These are phyloP conservation scores for Lasioglossum marginatum DNA, from an alignment of 2,888 invertebrate genomes.

Conservation along the genomic window DNA sequence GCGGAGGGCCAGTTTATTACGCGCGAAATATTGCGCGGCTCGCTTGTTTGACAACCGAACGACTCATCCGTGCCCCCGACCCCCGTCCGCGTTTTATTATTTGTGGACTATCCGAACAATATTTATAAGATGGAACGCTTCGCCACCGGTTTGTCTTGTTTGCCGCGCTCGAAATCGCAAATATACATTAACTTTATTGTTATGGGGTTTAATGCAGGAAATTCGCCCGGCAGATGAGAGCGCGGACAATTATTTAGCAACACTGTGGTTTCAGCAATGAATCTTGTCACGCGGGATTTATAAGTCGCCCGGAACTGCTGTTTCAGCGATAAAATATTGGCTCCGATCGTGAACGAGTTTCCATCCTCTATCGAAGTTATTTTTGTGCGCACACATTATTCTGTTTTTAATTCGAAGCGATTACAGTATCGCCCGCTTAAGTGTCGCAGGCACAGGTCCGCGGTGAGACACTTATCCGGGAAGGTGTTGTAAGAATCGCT, in stretches of 20 bases:
- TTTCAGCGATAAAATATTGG: neutral
- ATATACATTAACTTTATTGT: neutral
- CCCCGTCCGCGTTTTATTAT: neutral
- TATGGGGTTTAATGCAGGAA: neutral
- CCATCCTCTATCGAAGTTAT: neutral
- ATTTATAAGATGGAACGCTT: neutral
- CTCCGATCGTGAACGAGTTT: neutral
- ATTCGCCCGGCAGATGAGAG: neutral
- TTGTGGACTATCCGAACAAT: neutral
- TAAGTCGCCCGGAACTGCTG: neutral
- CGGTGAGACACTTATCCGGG: neutral
- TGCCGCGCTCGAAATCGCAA: neutral
- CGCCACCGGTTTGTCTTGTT: neutral
- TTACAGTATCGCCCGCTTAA: neutral
- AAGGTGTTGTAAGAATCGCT: neutral
- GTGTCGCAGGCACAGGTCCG: neutral
- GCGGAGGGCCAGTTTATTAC: conserved; percentile 14
- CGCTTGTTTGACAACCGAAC: conserved; percentile 15
- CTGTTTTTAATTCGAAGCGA: neutral
- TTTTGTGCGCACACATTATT: neutral
- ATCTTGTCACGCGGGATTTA: neutral
- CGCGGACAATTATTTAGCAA: neutral
- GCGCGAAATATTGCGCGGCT: neutral
- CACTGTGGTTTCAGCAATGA: neutral
- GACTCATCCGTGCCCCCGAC: neutral